phyloP scores from a whole-genome alignment of 2,113 vertebrate genomes.

The Calidris pygmaea region DNA sequence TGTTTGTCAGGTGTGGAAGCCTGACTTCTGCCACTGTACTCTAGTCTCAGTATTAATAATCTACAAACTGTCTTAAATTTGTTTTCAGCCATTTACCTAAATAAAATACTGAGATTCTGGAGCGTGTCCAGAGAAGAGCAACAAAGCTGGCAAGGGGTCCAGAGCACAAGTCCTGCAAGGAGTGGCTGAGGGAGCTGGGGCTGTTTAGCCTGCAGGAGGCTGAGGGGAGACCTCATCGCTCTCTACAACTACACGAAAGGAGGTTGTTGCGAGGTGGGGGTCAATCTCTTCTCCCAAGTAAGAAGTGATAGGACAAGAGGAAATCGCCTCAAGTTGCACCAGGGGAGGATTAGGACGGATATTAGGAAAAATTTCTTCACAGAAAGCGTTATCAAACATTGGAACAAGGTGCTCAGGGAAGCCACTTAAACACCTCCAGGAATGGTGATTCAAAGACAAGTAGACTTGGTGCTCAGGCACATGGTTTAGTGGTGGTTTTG shows the following conservation, averaged over 20 bases:
- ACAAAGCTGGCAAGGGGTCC: background rate
- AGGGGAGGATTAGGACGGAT: background rate
- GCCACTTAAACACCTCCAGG: background rate
- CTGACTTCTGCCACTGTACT: background rate
- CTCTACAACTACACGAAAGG: background rate
- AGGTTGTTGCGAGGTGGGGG: background rate
- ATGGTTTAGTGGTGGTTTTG: background rate
- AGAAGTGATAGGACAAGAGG: background rate
- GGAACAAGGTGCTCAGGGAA: background rate
- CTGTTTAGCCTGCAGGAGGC: background rate
- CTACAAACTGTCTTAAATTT: background rate
- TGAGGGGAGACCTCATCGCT: background rate
- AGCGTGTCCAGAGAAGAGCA: background rate
- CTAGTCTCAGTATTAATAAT: background rate
- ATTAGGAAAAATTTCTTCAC: background rate
- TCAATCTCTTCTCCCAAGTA: background rate
- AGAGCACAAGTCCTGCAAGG: background rate
- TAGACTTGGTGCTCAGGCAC: background rate
- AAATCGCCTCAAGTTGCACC: background rate
- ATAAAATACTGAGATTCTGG: background rate
- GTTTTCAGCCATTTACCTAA: background rate
- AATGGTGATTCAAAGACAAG: background rate
- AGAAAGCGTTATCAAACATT: background rate
- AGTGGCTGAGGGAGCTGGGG: background rate
- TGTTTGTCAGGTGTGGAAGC: background rate